These are phyloP conservation scores for Gambusia affinis DNA, from an alignment of 2,113 vertebrate species.

Conservation along the genomic window DNA sequence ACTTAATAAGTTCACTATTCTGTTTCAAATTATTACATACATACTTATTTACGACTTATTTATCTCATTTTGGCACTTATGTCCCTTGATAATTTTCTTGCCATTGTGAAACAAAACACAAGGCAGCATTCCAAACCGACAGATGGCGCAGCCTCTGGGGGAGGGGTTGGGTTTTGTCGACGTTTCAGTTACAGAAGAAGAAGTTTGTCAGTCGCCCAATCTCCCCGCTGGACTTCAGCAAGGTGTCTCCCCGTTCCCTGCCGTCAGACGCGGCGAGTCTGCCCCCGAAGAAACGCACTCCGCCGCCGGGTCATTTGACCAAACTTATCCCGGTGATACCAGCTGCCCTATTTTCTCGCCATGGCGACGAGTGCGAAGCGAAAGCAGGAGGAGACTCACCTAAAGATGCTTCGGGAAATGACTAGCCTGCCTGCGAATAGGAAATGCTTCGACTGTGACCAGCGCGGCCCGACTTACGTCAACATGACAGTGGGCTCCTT, in stretches of 20 bases:
- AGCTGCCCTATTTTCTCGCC: constrained; percentile 49
- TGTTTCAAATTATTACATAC: too few relatives aligned
- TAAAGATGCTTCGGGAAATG: constrained; percentile 98
- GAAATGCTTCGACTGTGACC: constrained; percentile 98
- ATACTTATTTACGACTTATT: too few relatives aligned
- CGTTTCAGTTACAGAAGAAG: constrained; percentile 49
- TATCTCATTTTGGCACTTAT: too few relatives aligned
- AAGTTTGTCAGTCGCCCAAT: constrained; percentile 47
- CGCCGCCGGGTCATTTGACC: constrained; percentile 23
- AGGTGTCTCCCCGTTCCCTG: constrained; percentile 57
- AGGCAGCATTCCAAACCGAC: constrained; percentile 31
- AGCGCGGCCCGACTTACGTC: constrained; percentile 98
- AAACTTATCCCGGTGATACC: constrained; percentile 27
- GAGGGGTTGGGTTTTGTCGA: neutral
- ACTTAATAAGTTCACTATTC: too few relatives aligned
- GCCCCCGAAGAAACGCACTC: constrained; percentile 33
- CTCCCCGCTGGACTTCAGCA: constrained; percentile 44
- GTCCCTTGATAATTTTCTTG: too few relatives aligned
- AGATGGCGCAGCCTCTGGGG: constrained; percentile 46
- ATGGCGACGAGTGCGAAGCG: constrained; percentile 96
- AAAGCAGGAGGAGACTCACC: constrained; percentile 98
- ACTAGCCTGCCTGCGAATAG: constrained; percentile 94
- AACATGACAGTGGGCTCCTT: constrained; percentile 99
- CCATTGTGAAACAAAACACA: too few relatives aligned
- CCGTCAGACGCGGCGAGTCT: constrained; percentile 42